A percentile compares a stretch with the other conserved stretches of the same genome.
phyloP scores from a whole-genome alignment of 1,140 invertebrate species.

The Drosophila chauvacae region DNA sequence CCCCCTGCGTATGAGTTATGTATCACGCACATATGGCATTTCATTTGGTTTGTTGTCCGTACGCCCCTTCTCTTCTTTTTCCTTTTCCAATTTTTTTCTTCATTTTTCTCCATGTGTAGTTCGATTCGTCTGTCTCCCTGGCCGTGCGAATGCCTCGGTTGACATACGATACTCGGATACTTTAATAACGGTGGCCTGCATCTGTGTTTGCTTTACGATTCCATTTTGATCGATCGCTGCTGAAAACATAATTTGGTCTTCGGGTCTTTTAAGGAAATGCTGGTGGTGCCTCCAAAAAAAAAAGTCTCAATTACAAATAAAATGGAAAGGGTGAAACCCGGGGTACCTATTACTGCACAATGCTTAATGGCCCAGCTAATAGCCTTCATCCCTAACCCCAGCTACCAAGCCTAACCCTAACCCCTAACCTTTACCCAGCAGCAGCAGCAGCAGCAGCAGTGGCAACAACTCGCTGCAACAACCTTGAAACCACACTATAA shows the following conservation, averaged over 20 bases:
- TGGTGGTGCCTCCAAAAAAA: constrained; percentile 11
- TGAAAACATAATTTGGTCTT: constrained; percentile 65
- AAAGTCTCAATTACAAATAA: constrained; percentile 67
- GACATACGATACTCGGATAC: constrained; percentile 67
- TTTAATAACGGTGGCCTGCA: constrained; percentile 57
- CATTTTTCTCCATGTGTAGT: constrained; percentile 47
- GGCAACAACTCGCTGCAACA: constrained; percentile 27
- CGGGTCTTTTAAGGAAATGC: constrained; percentile 46
- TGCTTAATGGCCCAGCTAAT: constrained; percentile 40
- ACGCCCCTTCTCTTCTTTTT: not conserved
- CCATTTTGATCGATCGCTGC: constrained; percentile 72
- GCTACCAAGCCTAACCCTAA: constrained; percentile 42
- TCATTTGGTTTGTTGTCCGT: constrained; percentile 28
- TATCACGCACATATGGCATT: constrained; percentile 59
- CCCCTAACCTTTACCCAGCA: constrained; percentile 41
- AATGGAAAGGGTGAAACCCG: constrained; percentile 12
- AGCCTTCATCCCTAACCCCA: constrained; percentile 31
- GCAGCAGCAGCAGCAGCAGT: not conserved
- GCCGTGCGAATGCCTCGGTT: constrained; percentile 64
- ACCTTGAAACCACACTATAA: constrained; percentile 64
- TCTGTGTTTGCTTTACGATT: constrained; percentile 45
- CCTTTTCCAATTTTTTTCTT: not conserved
- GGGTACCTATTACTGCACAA: constrained; percentile 28
- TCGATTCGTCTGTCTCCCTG: constrained; percentile 56
- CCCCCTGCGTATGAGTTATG: constrained; percentile 14